Evolutionary conservation across 2,797 vertebrate genomes (phyloP).

Genomic region (Danio albolineatus): DNA sequence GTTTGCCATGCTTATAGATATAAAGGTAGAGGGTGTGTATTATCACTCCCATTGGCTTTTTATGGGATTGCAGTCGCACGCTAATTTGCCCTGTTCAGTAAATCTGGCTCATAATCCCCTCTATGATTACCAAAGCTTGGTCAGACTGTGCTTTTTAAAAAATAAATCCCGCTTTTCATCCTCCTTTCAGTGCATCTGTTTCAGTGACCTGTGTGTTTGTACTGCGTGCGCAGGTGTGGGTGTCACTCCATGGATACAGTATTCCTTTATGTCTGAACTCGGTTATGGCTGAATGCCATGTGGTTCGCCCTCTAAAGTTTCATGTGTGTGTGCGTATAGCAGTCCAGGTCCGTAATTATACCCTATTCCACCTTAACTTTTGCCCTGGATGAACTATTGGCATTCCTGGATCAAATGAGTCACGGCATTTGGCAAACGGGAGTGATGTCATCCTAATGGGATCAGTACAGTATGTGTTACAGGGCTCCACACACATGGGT

Average conservation of each 20-base stretch:
- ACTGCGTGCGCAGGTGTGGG: constrained; percentile 28
- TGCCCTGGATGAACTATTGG: constrained; percentile 61
- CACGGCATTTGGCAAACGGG: constrained; percentile 18
- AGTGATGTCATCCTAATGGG: constrained; percentile 31
- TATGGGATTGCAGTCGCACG: not conserved
- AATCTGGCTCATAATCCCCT: not conserved
- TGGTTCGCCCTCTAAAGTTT: constrained; percentile 24
- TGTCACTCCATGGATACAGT: constrained; percentile 44
- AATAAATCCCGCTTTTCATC: constrained; percentile 35
- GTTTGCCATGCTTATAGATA: no score
- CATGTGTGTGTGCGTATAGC: constrained; percentile 57
- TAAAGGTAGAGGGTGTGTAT: no score
- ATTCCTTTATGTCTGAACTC: constrained; percentile 56
- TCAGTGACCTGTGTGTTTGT: constrained; percentile 37
- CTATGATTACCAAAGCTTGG: constrained; percentile 19
- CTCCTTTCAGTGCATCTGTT: constrained; percentile 47
- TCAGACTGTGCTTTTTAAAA: constrained; percentile 23
- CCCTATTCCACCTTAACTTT: constrained; percentile 75
- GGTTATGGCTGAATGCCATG: constrained; percentile 41
- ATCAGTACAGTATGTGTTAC: constrained; percentile 27
- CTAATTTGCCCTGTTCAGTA: not conserved
- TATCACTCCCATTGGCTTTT: not conserved
- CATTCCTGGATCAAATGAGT: constrained; percentile 54
- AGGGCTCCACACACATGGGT: not conserved
- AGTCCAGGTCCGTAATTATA: constrained; percentile 73